Percentiles rank a stretch among this genome's conserved stretches.
Conservation (phyloP, 2,113 vertebrate species). For the Conger conger region DNA sequence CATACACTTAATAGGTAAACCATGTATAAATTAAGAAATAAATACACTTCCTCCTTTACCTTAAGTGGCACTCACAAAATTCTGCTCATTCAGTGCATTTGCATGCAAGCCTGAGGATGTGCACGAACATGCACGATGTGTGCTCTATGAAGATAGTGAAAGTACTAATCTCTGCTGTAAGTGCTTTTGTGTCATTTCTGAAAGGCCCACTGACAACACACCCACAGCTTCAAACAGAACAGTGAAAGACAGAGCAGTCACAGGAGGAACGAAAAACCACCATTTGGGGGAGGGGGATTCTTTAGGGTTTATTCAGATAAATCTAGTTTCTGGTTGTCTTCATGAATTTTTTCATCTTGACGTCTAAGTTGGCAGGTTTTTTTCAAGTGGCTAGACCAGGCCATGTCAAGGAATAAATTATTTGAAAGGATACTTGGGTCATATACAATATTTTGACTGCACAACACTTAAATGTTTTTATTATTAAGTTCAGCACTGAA, state of each 20-base stretch:
- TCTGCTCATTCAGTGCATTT: neutral
- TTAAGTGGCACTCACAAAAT: neutral
- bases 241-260: neutral
- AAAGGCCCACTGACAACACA: neutral
- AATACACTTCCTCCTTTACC: neutral
- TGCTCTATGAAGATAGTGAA: neutral
- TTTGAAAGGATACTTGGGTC: neutral
- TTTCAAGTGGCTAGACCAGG: neutral
- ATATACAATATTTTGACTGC: neutral
- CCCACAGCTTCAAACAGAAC: slow-evolving; percentile 5
- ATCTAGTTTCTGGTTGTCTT: neutral
- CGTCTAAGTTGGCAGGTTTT: neutral
- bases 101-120: neutral
- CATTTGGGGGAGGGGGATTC: neutral
- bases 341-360: neutral
- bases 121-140: neutral
- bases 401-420: neutral
- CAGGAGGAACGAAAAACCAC: neutral
- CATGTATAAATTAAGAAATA: neutral
- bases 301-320: neutral
- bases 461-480: neutral
- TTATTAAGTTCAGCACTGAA: neutral
- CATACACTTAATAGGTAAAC: neutral
- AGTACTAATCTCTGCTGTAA: neutral
- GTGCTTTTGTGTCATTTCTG: neutral